Evolutionary conservation across 1,140 invertebrate species (phyloP), one percentile per base, ranked within the genome.

Genomic region (Musca domestica): DNA sequence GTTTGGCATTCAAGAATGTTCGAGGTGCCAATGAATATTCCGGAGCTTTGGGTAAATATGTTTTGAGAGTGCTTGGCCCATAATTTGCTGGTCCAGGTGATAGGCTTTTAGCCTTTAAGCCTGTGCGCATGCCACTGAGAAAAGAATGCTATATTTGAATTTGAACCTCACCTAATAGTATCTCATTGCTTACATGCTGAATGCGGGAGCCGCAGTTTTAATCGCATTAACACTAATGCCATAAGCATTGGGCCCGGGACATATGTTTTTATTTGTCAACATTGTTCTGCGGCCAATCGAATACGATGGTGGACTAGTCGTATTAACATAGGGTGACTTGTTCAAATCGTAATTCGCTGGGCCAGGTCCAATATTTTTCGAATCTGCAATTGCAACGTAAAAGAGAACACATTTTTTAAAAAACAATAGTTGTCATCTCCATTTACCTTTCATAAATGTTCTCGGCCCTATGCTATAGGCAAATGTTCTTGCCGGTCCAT

Each of bases 181-280:
- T n/a, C n/a, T n/a, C n/a, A n/a, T n/a, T n/a, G 78, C 81, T 76
- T 69, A 86, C 85, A 86, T 84, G 73, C 82, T 84, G 67, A 83
- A 86, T 1, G 83, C 81, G 1, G 83, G 83, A 19, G 75, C 76
- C 0, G 77, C 72, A 12, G 72, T 75, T 64, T 76, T 81, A 64
- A 84, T 77, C 0, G 82, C 73, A 65, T 81, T 78, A 1, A 84
- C 73, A 72, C 83, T 67, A 73, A 84, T 68, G 69, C 84, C 82
- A 78, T 89, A 88, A n/a, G 86, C 85, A 78, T 87, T 87, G 3
- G 87, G 86, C n/a, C 86, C 88, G 3, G 87, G 87, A 6, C 85
- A 85, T 1, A 76, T 66, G 3, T 80, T 77, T 67, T 82, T 83
- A 20, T 76, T 74, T n/a, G 51, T 67, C 46, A 74, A 78, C n/a